Base-by-base conservation (phyloP, 1,140 invertebrate species). In the Scaptodrosophila lebanonensis region DNA sequence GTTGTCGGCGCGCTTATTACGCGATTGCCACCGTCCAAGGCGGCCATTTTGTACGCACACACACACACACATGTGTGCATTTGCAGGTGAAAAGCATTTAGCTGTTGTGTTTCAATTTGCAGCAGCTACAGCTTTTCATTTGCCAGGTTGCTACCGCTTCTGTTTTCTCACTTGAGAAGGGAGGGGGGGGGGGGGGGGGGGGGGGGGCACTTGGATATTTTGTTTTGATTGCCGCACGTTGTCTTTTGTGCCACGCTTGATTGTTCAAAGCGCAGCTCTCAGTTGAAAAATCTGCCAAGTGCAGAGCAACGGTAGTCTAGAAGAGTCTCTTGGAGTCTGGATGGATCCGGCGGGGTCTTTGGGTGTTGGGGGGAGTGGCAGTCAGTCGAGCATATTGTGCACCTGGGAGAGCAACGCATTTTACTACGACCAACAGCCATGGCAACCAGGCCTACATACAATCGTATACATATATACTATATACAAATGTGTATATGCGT, bases 181-280 rank as follows among this genome's bases (percentile, higher is more conserved):
- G n/a, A n/a, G n/a, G n/a, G n/a, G n/a, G n/a, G n/a, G n/a, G n/a
- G n/a, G n/a, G n/a, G n/a, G n/a, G n/a, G n/a, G n/a, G n/a, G n/a
- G n/a, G n/a, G n/a, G n/a, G n/a, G n/a, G n/a, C n/a, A n/a, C n/a
- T n/a, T n/a, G n/a, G n/a, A n/a, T n/a, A n/a, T 51, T 56, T 9
- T 75, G 54, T 50, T 73, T 82, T 79, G 60, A 82, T 79, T 79
- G 75, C 79, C 65, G 60, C 60, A 56, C 32, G 49, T 29, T 18
- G 25, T 43, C 17, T 48, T 43, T 29, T 43, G 44, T 42, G 22
- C 44, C 59, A 62, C 53, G 72, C 73, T 77, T 77, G 72, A 77
- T 77, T 77, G 72, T 77, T 79, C 73, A 77, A 77, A 77, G 72
- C 73, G 72, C 72, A 77, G 73, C 73, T 68, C 68, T 79, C 73